phyloP scores from a whole-genome alignment of 2,797 vertebrate genomes.

The Gadopsis marmoratus region DNA sequence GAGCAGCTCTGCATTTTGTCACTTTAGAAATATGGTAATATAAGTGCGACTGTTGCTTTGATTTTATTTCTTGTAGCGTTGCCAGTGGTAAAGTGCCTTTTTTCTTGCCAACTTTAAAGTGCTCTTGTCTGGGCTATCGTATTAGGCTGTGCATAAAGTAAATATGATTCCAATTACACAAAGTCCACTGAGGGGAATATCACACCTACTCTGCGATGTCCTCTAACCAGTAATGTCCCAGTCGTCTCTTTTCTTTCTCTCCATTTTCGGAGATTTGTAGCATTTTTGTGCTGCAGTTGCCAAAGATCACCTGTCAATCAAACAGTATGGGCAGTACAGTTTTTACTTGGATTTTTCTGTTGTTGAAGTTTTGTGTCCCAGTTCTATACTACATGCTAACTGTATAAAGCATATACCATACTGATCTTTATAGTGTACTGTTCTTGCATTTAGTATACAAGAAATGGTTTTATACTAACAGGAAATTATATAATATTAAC shows the following conservation, averaged over 20 bases:
- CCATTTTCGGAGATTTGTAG: conserved; percentile 2
- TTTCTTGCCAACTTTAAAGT: conserved; percentile 20
- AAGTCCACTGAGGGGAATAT: neutral
- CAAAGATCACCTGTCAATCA: neutral
- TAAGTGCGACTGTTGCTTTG: conserved; percentile 15
- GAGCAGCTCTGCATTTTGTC: conserved; percentile 41
- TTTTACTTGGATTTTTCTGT: neutral
- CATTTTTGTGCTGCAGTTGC: neutral
- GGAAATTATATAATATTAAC: neutral
- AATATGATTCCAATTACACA: conserved; percentile 17
- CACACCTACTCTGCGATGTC: conserved; percentile 3
- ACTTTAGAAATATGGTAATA: conserved; percentile 16
- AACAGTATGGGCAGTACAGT: neutral
- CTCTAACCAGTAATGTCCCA: neutral
- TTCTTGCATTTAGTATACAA: neutral
- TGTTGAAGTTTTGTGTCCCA: neutral
- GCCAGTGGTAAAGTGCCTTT: conserved; percentile 26
- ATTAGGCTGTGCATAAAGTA: conserved; percentile 35
- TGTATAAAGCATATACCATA: neutral
- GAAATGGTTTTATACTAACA: neutral
- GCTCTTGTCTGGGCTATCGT: conserved; percentile 6
- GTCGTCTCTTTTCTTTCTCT: neutral
- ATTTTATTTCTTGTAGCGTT: conserved; percentile 15
- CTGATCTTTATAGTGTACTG: neutral
- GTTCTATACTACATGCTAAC: neutral